Percentiles rank a stretch among this genome's conserved stretches.
These are phyloP conservation scores for Enteromius anoplus DNA, from an alignment of 2,797 vertebrate species.

Conservation along the genomic window DNA sequence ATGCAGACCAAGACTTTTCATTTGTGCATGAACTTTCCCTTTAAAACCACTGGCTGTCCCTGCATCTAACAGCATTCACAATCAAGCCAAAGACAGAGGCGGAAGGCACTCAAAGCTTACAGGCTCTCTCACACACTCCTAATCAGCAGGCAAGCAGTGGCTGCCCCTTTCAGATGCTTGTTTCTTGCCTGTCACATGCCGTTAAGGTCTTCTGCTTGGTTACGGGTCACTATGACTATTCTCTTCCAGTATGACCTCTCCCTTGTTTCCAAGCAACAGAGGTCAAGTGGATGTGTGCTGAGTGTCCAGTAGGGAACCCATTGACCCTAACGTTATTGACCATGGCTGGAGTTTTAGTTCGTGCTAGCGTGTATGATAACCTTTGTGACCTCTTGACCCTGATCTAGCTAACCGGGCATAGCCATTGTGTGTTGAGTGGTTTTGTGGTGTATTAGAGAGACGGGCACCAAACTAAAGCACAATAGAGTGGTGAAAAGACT, in stretches of 20 bases:
- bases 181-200: slow-evolving; percentile 72
- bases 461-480: slow-evolving; percentile 3
- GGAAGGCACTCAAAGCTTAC: slow-evolving; percentile 33
- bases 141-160: slow-evolving; percentile 59
- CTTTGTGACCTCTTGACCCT: slow-evolving; percentile 44
- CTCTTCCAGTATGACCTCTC: slow-evolving; percentile 70
- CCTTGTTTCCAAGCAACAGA: slow-evolving; percentile 69
- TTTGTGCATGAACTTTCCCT: not conserved
- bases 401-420: slow-evolving; percentile 25
- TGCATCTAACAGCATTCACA: not conserved
- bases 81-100: slow-evolving; percentile 6
- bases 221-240: slow-evolving; percentile 65
- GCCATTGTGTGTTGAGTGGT: slow-evolving; percentile 27
- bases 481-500: slow-evolving; percentile 18
- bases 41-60: not conserved
- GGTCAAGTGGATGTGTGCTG: slow-evolving; percentile 76
- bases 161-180: slow-evolving; percentile 66
- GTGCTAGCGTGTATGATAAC: slow-evolving; percentile 55
- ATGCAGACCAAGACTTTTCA: not conserved
- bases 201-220: slow-evolving; percentile 66
- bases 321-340: slow-evolving; percentile 35
- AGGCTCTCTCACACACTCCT: slow-evolving; percentile 28
- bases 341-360: slow-evolving; percentile 38
- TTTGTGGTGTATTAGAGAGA: slow-evolving; percentile 29
- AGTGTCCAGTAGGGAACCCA: slow-evolving; percentile 44